These are phyloP conservation scores for Dryococelus australis DNA, from an alignment of 2,888 invertebrate genomes.

Conservation along the genomic window DNA sequence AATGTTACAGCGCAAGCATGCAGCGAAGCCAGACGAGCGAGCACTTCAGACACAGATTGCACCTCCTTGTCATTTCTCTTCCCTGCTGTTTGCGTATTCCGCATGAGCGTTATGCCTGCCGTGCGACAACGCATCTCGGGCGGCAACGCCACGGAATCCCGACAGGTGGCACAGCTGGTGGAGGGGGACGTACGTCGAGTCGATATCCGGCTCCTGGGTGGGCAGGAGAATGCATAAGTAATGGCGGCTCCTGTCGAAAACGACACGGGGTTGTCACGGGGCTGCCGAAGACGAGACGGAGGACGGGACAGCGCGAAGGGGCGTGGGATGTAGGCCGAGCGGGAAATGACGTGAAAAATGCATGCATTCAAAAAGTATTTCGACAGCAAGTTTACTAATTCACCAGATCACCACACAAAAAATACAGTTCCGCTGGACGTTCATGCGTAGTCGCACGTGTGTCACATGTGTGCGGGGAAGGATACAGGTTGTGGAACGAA, in stretches of 20 bases:
- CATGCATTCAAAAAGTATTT: not conserved
- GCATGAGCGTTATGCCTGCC: no score
- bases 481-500: no score
- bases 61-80: no score
- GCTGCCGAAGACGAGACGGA: not conserved
- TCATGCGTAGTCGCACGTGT: no score
- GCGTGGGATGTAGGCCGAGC: not conserved
- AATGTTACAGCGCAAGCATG: no score
- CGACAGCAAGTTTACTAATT: not conserved
- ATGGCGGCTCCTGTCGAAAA: slow-evolving; percentile 7
- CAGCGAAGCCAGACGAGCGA: no score
- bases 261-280: not conserved
- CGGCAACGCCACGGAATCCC: not conserved
- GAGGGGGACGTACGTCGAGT: not conserved
- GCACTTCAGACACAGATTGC: no score
- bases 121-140: not conserved
- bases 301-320: not conserved
- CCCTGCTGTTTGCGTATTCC: no score
- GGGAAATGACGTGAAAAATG: not conserved
- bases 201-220: slow-evolving; percentile 7
- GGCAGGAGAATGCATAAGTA: slow-evolving; percentile 16
- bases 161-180: not conserved
- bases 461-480: no score
- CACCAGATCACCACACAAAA: no score
- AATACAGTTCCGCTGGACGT: no score